phyloP scores from a whole-genome alignment of 2,888 invertebrate genomes.

The Elysia crispata region DNA sequence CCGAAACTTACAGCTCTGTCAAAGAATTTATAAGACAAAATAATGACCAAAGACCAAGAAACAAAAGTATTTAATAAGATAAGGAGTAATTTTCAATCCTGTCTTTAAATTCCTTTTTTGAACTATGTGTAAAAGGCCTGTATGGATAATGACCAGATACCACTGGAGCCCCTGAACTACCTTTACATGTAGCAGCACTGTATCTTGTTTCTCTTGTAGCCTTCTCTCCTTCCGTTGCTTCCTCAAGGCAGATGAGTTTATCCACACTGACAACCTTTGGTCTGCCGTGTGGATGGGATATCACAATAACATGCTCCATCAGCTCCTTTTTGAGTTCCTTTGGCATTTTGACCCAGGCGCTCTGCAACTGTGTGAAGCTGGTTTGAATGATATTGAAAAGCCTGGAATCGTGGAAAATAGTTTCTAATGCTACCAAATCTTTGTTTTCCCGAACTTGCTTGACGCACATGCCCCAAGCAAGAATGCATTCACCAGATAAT shows the following conservation, averaged over 20 bases:
- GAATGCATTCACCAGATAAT: not conserved
- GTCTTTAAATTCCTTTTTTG: too few species aligned
- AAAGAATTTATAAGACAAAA: too few species aligned
- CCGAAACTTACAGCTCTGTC: too few species aligned
- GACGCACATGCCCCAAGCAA: constrained; percentile 1
- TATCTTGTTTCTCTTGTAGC: constrained; percentile 13
- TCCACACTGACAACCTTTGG: constrained; percentile 38
- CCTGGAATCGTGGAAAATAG: constrained; percentile 33
- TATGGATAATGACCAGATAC: constrained; percentile 25
- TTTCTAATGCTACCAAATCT: constrained; percentile 36
- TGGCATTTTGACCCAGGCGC: constrained; percentile 13
- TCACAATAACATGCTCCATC: constrained; percentile 36
- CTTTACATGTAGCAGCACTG: constrained; percentile 25
- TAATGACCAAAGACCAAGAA: too few species aligned
- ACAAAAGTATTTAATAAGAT: too few species aligned
- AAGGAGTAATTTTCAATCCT: too few species aligned
- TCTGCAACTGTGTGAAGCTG: not conserved
- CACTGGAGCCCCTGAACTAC: constrained; percentile 40
- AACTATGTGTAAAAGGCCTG: constrained; percentile 32
- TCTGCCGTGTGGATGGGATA: constrained; percentile 42
- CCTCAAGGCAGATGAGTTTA: not conserved
- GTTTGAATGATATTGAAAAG: not conserved
- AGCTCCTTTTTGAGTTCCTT: not conserved
- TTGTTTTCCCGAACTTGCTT: constrained; percentile 22
- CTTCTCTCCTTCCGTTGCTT: not conserved